Evolutionary conservation across 2,113 vertebrate species (phyloP).

Genomic region (Dermatemys mawii): DNA sequence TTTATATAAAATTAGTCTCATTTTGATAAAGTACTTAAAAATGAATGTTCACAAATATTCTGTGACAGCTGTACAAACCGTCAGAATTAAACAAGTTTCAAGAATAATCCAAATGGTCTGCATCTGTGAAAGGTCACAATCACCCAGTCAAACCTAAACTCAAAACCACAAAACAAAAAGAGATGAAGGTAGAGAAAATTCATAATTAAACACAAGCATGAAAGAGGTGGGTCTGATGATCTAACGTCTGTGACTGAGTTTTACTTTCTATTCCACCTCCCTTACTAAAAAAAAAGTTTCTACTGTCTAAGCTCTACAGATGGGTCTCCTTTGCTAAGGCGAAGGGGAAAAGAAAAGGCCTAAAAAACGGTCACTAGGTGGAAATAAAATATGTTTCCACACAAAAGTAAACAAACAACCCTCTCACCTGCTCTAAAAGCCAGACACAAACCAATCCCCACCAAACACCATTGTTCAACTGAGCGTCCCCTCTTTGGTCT

Average conservation of each 20-base stretch:
- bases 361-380: accelerated
- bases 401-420: background rate
- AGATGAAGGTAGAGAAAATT: background rate
- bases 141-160: background rate
- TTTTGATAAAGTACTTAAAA: background rate
- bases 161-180: background rate
- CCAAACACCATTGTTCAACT: background rate
- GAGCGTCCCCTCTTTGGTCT: too few species aligned
- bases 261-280: constrained; percentile 37
- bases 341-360: background rate
- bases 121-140: background rate
- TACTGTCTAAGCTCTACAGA: background rate
- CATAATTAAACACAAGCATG: background rate
- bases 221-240: background rate
- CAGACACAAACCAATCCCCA: background rate
- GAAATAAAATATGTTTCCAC: background rate
- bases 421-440: background rate
- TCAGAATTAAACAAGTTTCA: background rate
- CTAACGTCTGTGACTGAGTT: background rate
- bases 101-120: background rate
- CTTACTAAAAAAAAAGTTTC: accelerated
- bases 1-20: background rate
- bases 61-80: background rate
- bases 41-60: background rate
- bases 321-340: accelerated